Evolutionary conservation across 2,888 invertebrate genomes (phyloP).

Genomic region (Laothoe populi): DNA sequence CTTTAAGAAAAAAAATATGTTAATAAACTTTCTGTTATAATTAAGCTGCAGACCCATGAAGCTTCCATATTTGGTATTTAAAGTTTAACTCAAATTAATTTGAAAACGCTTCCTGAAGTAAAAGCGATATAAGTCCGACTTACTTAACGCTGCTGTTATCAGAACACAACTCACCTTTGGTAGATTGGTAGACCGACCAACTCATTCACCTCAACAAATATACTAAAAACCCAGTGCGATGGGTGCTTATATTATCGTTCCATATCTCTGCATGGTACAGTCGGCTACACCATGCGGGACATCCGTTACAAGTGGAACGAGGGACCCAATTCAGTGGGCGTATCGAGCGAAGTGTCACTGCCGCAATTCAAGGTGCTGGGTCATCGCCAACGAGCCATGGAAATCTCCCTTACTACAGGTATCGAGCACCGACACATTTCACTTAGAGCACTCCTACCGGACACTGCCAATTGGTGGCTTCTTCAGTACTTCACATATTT

Average conservation of each 20-base stretch:
- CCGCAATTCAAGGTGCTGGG: conserved; percentile 98
- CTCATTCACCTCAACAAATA: conserved; percentile 52
- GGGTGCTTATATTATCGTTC: conserved; percentile 80
- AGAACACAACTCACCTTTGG: conserved; percentile 49
- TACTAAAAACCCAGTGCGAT: conserved; percentile 78
- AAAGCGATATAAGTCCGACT: conserved; percentile 38
- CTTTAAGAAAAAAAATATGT: conserved; percentile 40
- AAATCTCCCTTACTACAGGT: conserved; percentile 98
- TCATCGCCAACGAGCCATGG: conserved; percentile 96
- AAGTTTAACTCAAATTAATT: conserved; percentile 43
- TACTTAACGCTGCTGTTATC: conserved; percentile 39
- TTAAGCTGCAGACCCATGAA: conserved; percentile 47
- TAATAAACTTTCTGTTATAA: conserved; percentile 34
- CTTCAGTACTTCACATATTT: conserved; percentile 35
- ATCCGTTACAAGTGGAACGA: conserved; percentile 99
- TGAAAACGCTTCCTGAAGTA: conserved; percentile 48
- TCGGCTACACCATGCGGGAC: conserved; percentile 99
- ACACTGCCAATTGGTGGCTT: conserved; percentile 34
- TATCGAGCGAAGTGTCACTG: conserved; percentile 96
- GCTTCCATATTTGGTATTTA: conserved; percentile 57
- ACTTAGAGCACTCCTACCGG: conserved; percentile 30
- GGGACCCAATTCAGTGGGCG: conserved; percentile 96
- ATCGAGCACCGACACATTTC: conserved; percentile 64
- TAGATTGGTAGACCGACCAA: conserved; percentile 50
- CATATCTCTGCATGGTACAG: conserved; percentile 87